Evolutionary conservation across 2,113 vertebrate genomes (phyloP).

Genomic region (Eupsittula cactorum): DNA sequence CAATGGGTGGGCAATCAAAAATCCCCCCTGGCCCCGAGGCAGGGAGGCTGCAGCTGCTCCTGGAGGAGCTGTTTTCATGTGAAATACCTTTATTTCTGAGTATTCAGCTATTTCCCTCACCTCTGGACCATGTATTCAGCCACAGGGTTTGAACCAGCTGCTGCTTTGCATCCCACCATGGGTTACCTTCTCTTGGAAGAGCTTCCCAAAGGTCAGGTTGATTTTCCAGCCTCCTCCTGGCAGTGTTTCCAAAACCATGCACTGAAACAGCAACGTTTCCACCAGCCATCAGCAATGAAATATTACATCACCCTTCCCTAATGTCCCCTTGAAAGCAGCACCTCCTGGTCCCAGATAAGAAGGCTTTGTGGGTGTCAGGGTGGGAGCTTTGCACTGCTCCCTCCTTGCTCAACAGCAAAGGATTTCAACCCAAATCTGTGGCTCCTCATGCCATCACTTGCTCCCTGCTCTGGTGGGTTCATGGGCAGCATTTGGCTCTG

Average conservation of each 20-base stretch:
- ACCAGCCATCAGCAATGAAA: background rate
- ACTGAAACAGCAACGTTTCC: background rate
- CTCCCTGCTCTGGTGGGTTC: background rate
- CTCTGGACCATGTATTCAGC: accelerated
- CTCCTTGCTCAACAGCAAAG: background rate
- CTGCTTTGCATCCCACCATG: accelerated
- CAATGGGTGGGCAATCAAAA: background rate
- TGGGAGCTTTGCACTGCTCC: background rate
- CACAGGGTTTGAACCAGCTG: accelerated
- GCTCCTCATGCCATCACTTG: accelerated
- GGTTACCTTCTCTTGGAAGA: background rate
- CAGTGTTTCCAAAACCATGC: background rate
- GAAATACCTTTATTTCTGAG: background rate
- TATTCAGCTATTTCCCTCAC: background rate
- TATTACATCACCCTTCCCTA: background rate
- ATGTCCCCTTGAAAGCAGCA: background rate
- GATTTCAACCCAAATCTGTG: background rate
- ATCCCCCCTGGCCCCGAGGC: background rate
- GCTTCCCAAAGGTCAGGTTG: background rate
- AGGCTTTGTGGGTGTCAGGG: accelerated
- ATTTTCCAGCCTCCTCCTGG: background rate
- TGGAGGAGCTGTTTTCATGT: background rate
- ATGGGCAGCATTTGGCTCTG: accelerated
- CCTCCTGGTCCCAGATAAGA: background rate
- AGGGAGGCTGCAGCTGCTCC: background rate